Base-by-base conservation (phyloP, 2,888 invertebrate species). In the Melieria omissa region DNA sequence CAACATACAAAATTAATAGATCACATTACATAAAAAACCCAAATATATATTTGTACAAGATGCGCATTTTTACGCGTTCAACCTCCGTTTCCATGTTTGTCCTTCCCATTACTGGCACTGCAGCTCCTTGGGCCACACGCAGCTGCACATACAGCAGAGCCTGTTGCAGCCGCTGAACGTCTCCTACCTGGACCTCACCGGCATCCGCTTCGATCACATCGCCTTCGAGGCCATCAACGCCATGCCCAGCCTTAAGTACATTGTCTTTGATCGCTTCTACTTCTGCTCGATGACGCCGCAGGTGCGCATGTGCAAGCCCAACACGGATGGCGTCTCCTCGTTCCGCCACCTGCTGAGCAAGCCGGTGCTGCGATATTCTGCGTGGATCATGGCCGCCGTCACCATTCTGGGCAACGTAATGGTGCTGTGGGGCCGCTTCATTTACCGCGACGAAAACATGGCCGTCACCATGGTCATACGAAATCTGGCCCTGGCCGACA, bases 401-500 rank as follows among this genome's bases (percentile, higher is more conserved):
- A 91, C 92, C 4, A 88, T 90, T 65, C 77, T 88, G 14, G 91
- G 92, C n/a, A 92, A 93, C 79, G 81, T 88, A 2, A 84, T 91
- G 74, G 92, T 92, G 0, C 84, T 92, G 12, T 90, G 89, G 87
- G 91, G 91, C 71, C 87, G 91, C 74, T 89, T 89, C 73, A 88
- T 89, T 9, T 88, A 89, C 68, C 88, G 88, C 46, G 91, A 91
- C 79, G 91, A 92, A 80, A 91, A 91, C 81, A 88, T 88, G 62
- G 89, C 90, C 0, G 88, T 92, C 0, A 91, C 90, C 61, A 88
- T 92, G 78, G 89, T 92, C 63, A 90, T 92, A 70, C 88, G 89
- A 69, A 92, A 92, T 82, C 85, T 93, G 52, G 92, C 92, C 61
- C 89, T 90, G 44, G 90, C 92, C 10, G 92, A 92, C 80, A 87